Base-by-base conservation (phyloP, 2,888 invertebrate species). In the Nowickia ferox region DNA sequence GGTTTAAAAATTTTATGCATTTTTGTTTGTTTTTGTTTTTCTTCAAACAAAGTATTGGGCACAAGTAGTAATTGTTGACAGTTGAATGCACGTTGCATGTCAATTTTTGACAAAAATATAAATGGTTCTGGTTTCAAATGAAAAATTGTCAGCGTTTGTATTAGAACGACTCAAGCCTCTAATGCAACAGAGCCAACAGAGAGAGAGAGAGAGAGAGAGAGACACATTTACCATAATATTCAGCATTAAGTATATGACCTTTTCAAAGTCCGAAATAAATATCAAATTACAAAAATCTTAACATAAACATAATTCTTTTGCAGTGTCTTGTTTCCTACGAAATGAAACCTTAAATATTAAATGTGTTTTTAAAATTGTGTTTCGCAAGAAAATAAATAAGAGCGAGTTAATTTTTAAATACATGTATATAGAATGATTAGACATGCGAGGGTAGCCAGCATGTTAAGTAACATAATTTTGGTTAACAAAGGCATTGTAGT, bases 51-150 rank as follows among this genome's bases (percentile, higher is more conserved):
- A 71, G 30, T 78, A 75, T 71, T 78, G 81, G 77, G 71, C 68
- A 72, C 83, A 86, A 90, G 88, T 87, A 87, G 91, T 91, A 90
- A 91, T 90, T 90, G 91, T 91, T 91, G 91, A 91, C 91, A 91
- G 91, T 89, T 91, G 90, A 91, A 91, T 91, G 90, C 90, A 88
- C 89, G 90, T 90, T 90, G 90, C 90, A 91, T 91, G 91, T 90
- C 91, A 90, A 88, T 86, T 85, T 85, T 87, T 85, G 88, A 87
- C 87, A 88, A 81, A 87, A 87, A 83, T 86, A 88, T 87, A 87
- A 86, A 87, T 88, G 84, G 83, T 76, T 83, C 76, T 76, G 66
- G 71, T 83, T 61, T 71, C 66, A 55, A 80, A 80, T 83, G 72
- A 66, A 59, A 72, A 86, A 86, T 53, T 76, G 66, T 83, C 61